Base-by-base conservation (phyloP, 2,888 invertebrate species). In the Panorpa germanica region DNA sequence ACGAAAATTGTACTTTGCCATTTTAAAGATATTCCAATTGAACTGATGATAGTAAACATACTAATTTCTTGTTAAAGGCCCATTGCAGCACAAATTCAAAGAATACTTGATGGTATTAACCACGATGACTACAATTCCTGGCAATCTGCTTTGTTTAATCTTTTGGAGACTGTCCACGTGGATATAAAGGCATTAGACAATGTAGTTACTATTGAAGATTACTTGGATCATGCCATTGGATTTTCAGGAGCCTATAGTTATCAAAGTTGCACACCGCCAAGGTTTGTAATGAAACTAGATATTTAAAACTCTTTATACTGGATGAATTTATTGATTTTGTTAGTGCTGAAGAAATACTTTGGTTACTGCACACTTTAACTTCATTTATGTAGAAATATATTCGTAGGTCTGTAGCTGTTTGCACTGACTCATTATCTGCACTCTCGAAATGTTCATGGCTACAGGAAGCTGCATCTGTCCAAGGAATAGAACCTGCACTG, bases 361-460 rank as follows among this genome's bases (percentile, higher is more conserved):
- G 3, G 7, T 18, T 7, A 27, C 9, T 25, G 10, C 10, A 25
- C 7, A 7, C 12, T 12, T 10, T 25, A 10, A 7, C 8, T 25
- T 10, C 7, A 10, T 10, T 25, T 10, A 10, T 25, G 7, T 8
- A 25, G 12, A 16, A 9, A 10, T 14, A 27, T 27, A 14, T 18
- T 22, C 48, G 29, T 41, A 62, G 60, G 25, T 61, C 65, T 21
- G 60, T 69, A 34, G 59, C 59, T 0, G 47, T 73, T 26, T 83
- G 83, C 44, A 70, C 77, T 0, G 67, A 69, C 0, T 69, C 75
- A 0, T 59, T 69, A 9, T 51, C 72, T 0, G 80, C 77, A 42
- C 65, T 66, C 35, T 62, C 67, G 28, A 88, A 88, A 45, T 90
- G 90, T 46, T 63, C 70, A 2, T 77, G 78, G 69, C 47, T 86